Evolutionary conservation across 2,113 vertebrate genomes (phyloP).

Genomic region (Beaufortia kweichowensis): DNA sequence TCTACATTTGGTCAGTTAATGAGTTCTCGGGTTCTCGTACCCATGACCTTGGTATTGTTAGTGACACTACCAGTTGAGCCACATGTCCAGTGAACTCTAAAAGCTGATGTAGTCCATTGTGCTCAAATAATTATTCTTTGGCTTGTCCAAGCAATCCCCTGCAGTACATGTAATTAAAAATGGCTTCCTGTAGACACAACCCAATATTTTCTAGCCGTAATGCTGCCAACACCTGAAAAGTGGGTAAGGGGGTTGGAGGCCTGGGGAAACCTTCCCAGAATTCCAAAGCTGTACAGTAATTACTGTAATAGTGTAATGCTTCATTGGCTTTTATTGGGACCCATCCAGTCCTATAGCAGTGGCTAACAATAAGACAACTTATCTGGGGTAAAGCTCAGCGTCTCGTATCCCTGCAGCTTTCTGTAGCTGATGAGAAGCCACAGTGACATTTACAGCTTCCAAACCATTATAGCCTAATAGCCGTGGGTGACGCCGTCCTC

Average conservation of each 20-base stretch:
- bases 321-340: constrained; percentile 63
- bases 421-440: constrained; percentile 57
- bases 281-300: constrained; percentile 59
- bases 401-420: constrained; percentile 30
- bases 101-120: constrained; percentile 27
- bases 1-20: too few species aligned
- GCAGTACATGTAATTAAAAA: constrained; percentile 59
- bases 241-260: not conserved
- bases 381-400: constrained; percentile 1
- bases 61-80: too few species aligned
- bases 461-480: constrained; percentile 67
- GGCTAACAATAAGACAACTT: constrained; percentile 52
- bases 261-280: constrained; percentile 38
- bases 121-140: constrained; percentile 49
- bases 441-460: constrained; percentile 74
- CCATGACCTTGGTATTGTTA: too few species aligned
- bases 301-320: constrained; percentile 56
- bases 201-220: constrained; percentile 35
- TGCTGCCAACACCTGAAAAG: constrained; percentile 30
- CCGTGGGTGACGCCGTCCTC: constrained; percentile 33
- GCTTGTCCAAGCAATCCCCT: constrained; percentile 49
- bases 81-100: not conserved
- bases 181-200: constrained; percentile 38
- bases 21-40: too few species aligned
- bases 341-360: constrained; percentile 52